phyloP scores from a whole-genome alignment of 2,113 vertebrate genomes.

The Thamnophis sirtalis region DNA sequence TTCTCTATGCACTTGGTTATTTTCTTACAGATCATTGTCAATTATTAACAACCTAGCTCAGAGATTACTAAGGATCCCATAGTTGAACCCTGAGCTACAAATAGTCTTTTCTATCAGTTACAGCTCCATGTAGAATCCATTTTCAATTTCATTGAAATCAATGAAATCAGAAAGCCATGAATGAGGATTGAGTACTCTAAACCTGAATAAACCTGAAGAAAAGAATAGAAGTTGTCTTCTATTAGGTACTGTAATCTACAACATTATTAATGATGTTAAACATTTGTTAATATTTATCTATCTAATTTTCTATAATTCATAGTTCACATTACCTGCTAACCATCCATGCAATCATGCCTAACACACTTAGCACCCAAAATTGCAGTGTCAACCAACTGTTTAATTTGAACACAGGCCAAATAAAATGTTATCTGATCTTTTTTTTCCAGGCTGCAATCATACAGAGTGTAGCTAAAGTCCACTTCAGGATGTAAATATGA shows the following conservation, averaged over 20 bases:
- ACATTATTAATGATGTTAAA: constrained; percentile 1
- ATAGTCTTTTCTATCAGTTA: neutral
- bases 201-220: too few species aligned
- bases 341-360: neutral
- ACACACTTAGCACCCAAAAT: neutral
- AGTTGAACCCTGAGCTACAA: neutral
- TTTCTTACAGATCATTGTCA: neutral
- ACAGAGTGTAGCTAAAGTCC: neutral
- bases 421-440: neutral
- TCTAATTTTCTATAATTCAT: neutral
- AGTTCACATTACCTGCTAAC: neutral
- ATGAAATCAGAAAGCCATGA: neutral
- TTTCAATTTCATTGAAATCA: neutral
- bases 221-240: too few species aligned
- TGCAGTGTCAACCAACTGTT: neutral
- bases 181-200: neutral
- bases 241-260: neutral
- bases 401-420: neutral
- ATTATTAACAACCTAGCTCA: neutral
- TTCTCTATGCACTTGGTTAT: neutral
- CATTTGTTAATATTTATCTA: constrained; percentile 6
- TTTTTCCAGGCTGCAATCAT: neutral
- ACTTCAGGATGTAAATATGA: neutral
- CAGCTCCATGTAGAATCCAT: neutral
- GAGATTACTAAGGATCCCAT: neutral